Percentiles rank a stretch among this genome's conserved stretches.
Conservation (phyloP, 2,797 vertebrate genomes). For the Manis javanica region DNA sequence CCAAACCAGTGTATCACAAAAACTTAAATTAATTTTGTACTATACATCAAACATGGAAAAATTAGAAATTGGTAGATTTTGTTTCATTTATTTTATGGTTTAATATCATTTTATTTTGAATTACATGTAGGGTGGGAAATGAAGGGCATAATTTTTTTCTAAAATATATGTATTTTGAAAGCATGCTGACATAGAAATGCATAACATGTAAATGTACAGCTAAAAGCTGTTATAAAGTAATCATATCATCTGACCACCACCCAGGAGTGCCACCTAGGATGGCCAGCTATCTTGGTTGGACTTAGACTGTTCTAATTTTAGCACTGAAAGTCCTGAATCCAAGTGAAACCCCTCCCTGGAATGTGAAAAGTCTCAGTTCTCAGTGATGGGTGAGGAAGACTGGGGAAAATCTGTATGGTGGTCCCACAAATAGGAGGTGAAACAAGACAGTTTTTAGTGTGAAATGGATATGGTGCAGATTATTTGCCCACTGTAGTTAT, state of each 20-base stretch:
- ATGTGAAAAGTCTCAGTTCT: constrained; percentile 46
- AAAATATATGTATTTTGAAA: background rate
- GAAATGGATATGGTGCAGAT: background rate
- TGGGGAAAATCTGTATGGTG: background rate
- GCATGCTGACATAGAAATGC: background rate
- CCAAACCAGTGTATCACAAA: background rate
- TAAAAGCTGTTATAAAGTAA: background rate
- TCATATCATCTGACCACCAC: background rate
- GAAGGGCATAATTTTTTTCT: background rate
- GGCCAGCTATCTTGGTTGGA: background rate
- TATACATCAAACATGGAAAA: background rate
- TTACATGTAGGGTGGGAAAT: background rate
- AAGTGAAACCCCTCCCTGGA: background rate
- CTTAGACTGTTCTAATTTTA: background rate
- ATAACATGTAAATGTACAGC: background rate
- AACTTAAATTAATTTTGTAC: background rate
- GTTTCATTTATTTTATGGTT: background rate
- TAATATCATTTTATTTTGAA: constrained; percentile 34
- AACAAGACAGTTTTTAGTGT: constrained; percentile 12
- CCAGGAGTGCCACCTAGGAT: background rate
- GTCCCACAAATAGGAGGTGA: background rate
- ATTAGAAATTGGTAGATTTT: background rate
- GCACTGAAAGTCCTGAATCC: background rate
- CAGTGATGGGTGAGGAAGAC: background rate
- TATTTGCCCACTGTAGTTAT: background rate